Evolutionary conservation across 1,140 invertebrate species (phyloP).

Genomic region (Heterodera schachtii): DNA sequence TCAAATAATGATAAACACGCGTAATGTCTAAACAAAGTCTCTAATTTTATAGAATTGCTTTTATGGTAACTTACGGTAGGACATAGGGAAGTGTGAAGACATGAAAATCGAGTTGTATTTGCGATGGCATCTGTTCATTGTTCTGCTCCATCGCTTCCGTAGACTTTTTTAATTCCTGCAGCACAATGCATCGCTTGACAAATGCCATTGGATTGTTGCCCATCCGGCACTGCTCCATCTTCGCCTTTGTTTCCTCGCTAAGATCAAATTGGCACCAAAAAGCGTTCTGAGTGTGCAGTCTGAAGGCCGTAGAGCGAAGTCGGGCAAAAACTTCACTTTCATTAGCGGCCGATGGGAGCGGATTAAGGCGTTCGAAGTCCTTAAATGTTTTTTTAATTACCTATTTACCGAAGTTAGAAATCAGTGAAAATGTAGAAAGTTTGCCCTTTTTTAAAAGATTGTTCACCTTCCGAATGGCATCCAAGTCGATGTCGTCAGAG

Average conservation of each 20-base stretch:
- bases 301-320: constrained; percentile 2
- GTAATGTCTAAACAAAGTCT: constrained; percentile 24
- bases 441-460: not conserved
- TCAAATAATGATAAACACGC: constrained; percentile 14
- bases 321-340: not conserved
- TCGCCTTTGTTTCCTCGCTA: constrained; percentile 5
- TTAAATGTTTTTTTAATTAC: no score
- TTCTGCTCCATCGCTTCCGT: not conserved
- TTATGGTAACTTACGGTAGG: constrained; percentile 4
- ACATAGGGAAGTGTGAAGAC: constrained; percentile 16
- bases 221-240: constrained; percentile 21
- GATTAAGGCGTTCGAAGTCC: not conserved
- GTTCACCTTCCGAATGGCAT: not conserved
- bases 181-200: not conserved
- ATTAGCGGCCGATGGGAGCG: not conserved
- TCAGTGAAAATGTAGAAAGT: not conserved
- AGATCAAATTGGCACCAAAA: constrained; percentile 1
- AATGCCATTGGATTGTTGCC: constrained; percentile 10
- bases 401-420: no score
- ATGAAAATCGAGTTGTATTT: not conserved
- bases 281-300: not conserved
- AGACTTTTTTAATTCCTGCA: not conserved
- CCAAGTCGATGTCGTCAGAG: constrained; percentile 7
- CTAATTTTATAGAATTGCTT: no score
- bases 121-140: not conserved